Base-by-base conservation (phyloP, 2,113 vertebrate genomes). In the Rattus rattus region DNA sequence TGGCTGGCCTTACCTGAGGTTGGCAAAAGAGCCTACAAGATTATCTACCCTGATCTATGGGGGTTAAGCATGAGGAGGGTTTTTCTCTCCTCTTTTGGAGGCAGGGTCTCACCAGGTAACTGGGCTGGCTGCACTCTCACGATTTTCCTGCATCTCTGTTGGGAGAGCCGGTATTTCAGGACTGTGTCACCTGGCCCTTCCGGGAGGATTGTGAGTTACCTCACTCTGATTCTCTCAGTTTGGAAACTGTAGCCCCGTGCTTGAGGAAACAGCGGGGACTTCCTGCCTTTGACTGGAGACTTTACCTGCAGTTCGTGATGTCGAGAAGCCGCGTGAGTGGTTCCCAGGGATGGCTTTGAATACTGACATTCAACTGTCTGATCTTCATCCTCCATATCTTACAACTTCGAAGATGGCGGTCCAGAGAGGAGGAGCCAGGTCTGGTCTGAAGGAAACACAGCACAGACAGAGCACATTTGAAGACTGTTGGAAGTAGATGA, bases 271-370 rank as follows among this genome's bases (percentile, higher is more conserved):
- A 8, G 49, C 63, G 75, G 9, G 65, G n/a, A 49, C 56, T 30
- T 17, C 87, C n/a, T 17, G 33, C 28, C 59, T 89, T 28, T 54
- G 17, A 69, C n/a, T 17, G 19, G 33, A 79, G 49, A 79, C 75
- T 92, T 87, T 98, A 99, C 98, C 98, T 98, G 88, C 4, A 12
- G 95, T 96, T 56, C 90, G 67, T 92, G 86, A 36, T 36, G 19
- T 43, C 87, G 47, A 4, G 87, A 84, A 85, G 97, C 94, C 75
- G 63, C 63, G 10, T 56, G 91, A 86, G 96, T 96, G 90, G 49
- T 84, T 26, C 22, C 94, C 92, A 2, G 65, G 14, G 80, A 63
- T 63, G 70, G 80, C 28, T 95, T 80, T 69, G 89, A 86, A 65
- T 97, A 94, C 91, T 98, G 94, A 65, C 0, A n/a, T 0, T 86